phyloP scores from a whole-genome alignment of 2,888 invertebrate genomes.

The Drosophila pseudotalamancana region DNA sequence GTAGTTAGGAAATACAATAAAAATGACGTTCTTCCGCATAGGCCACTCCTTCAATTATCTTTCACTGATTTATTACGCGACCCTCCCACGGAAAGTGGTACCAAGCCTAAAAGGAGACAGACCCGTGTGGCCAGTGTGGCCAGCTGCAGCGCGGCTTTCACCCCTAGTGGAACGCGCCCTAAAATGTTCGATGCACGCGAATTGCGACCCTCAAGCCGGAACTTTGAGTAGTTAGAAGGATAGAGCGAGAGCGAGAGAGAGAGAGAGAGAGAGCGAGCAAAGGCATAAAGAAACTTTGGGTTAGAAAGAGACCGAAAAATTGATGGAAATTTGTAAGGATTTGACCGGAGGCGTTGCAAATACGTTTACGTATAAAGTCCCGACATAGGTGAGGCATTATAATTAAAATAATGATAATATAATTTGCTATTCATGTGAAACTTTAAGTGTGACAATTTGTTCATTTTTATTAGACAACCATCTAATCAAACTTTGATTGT shows the following conservation, averaged over 20 bases:
- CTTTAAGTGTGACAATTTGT: too few species aligned
- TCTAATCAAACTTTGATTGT: too few species aligned
- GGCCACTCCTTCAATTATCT: conserved; percentile 58
- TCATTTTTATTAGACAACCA: too few species aligned
- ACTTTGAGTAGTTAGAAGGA: neutral
- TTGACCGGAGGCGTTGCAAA: neutral
- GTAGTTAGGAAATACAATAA: conserved; percentile 32
- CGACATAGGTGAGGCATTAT: neutral
- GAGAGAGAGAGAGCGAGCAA: neutral
- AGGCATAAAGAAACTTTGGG: neutral
- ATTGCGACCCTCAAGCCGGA: conserved; percentile 26
- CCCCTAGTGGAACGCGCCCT: conserved; percentile 43
- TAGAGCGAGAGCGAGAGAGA: neutral
- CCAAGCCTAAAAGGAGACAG: conserved; percentile 30
- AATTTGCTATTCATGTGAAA: too few species aligned
- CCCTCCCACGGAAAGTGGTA: conserved; percentile 22
- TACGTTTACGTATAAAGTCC: too few species aligned
- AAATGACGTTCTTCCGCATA: conserved; percentile 45
- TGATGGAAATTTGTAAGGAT: conserved; percentile 1
- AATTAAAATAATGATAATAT: too few species aligned
- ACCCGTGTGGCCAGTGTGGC: conserved; percentile 24
- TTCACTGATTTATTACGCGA: conserved; percentile 53
- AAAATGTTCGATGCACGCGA: conserved; percentile 39
- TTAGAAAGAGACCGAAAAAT: neutral
- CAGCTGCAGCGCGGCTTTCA: conserved; percentile 36